These are phyloP conservation scores for Anabacerthia variegaticeps DNA, from an alignment of 2,797 vertebrate species.

Conservation along the genomic window DNA sequence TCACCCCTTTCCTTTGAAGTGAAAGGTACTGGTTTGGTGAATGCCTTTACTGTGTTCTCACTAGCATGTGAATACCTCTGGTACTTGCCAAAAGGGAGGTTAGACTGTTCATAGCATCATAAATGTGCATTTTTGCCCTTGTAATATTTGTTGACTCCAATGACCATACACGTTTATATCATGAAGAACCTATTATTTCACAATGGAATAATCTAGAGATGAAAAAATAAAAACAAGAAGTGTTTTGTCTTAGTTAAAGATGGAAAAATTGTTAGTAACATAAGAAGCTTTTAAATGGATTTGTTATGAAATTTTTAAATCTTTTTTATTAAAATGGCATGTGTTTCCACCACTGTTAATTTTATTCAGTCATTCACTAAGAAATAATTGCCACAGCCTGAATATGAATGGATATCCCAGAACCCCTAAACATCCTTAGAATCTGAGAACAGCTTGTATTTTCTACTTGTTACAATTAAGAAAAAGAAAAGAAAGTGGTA, in stretches of 20 bases:
- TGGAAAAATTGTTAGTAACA: background rate
- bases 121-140: background rate
- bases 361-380: background rate
- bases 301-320: background rate
- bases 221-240: background rate
- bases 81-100: background rate
- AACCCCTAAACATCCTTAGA: background rate
- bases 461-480: slow-evolving; percentile 10
- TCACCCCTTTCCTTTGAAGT: background rate
- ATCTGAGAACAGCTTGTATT: background rate
- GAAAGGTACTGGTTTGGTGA: background rate
- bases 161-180: background rate
- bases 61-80: background rate
- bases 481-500: background rate
- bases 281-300: background rate
- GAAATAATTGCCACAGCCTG: background rate
- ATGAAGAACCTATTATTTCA: background rate
- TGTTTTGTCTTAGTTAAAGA: background rate
- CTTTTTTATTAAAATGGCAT: background rate
- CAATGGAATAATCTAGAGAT: background rate
- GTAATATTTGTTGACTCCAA: background rate
- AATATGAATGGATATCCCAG: background rate
- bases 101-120: background rate
- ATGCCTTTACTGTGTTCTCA: background rate
- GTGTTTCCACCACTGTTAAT: background rate